phyloP scores from a whole-genome alignment of 2,888 invertebrate genomes.

The Drosophila trichaetosa region DNA sequence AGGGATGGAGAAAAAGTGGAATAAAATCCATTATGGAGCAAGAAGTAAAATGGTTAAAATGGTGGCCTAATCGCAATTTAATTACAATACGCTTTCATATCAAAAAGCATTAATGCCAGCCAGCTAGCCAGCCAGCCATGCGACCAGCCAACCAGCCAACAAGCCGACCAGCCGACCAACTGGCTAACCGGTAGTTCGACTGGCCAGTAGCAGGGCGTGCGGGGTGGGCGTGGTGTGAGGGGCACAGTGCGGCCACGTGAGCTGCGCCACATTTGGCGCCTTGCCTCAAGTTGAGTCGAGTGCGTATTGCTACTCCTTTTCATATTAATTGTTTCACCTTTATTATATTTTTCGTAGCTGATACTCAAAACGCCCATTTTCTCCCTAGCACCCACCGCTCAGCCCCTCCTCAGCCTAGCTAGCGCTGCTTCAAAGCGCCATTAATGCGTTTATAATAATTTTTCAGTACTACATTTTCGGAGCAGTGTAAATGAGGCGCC shows the following conservation, averaged over 20 bases:
- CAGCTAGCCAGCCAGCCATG: slow-evolving; percentile 31
- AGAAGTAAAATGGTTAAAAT: slow-evolving; percentile 82
- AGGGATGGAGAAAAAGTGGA: slow-evolving; percentile 62
- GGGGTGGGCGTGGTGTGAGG: slow-evolving; percentile 31
- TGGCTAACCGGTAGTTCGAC: slow-evolving; percentile 31
- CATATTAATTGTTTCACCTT: slow-evolving; percentile 77
- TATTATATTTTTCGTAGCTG: slow-evolving; percentile 71
- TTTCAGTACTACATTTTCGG: slow-evolving; percentile 64
- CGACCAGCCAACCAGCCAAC: slow-evolving; percentile 26
- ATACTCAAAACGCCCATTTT: slow-evolving; percentile 40
- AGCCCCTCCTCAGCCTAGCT: not conserved
- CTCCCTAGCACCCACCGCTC: slow-evolving; percentile 1
- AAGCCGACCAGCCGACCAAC: slow-evolving; percentile 29
- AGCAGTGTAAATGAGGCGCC: slow-evolving; percentile 22
- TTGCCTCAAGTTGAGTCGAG: slow-evolving; percentile 24
- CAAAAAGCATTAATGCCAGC: slow-evolving; percentile 79
- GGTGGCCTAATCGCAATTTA: slow-evolving; percentile 85
- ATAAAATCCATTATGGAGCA: slow-evolving; percentile 77
- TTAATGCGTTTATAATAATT: slow-evolving; percentile 82
- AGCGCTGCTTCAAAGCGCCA: slow-evolving; percentile 60
- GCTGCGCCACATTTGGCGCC: slow-evolving; percentile 55
- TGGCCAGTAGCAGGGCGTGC: slow-evolving; percentile 29
- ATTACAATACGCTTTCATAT: slow-evolving; percentile 82
- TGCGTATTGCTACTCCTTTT: slow-evolving; percentile 66
- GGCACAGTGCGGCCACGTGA: slow-evolving; percentile 40